Conservation (phyloP, 2,113 vertebrate species). For the Neomonachus schauinslandi region DNA sequence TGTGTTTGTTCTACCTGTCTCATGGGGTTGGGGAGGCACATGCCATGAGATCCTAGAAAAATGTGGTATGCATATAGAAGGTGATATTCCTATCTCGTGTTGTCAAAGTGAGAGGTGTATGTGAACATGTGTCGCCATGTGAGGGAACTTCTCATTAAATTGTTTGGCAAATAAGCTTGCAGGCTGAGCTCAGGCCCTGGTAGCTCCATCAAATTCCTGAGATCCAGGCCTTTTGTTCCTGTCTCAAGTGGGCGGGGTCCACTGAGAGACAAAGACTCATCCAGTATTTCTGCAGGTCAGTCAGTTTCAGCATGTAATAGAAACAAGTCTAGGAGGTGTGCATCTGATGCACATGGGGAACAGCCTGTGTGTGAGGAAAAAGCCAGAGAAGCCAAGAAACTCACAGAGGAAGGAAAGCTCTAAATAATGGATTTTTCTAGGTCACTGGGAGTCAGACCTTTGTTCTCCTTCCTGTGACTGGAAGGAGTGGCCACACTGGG, state of each 20-base stretch:
- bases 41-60: background rate
- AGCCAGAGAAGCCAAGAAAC: background rate
- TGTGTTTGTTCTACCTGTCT: background rate
- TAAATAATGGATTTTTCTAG: background rate
- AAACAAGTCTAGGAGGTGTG: background rate
- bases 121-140: background rate
- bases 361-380: background rate
- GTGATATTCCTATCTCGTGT: background rate
- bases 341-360: background rate
- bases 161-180: background rate
- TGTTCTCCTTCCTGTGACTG: background rate
- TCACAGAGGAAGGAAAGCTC: background rate
- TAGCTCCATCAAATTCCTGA: background rate
- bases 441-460: background rate
- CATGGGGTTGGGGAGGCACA: background rate
- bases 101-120: background rate
- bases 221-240: background rate
- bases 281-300: background rate
- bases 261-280: background rate
- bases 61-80: background rate
- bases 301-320: background rate
- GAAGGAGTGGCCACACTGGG: background rate
- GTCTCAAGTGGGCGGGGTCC: background rate
- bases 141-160: background rate
- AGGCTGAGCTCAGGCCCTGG: background rate